A percentile compares a stretch with the other conserved stretches of the same genome.
These are phyloP conservation scores for Lacerta bilineata DNA, from an alignment of 2,797 vertebrate species.

Conservation along the genomic window DNA sequence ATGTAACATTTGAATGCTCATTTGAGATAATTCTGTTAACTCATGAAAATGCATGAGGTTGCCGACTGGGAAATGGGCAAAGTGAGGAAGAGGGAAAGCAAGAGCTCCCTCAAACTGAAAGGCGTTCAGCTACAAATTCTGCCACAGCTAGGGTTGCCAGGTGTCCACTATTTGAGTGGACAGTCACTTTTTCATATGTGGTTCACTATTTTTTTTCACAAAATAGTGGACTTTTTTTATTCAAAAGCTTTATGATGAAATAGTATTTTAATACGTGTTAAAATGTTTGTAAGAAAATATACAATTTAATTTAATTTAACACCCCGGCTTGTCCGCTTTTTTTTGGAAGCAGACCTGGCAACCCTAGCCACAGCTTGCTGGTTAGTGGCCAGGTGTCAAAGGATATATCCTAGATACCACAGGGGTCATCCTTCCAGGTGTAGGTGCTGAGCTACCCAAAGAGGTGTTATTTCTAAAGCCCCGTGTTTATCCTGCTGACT, in stretches of 20 bases:
- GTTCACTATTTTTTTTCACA: too few species aligned
- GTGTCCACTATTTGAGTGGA: too few species aligned
- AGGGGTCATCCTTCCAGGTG: constrained; percentile 3
- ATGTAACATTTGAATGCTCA: constrained; percentile 46
- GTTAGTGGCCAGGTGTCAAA: constrained; percentile 38
- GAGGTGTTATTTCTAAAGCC: background rate
- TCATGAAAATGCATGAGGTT: constrained; percentile 9
- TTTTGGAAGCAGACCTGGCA: too few species aligned
- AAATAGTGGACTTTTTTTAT: too few species aligned
- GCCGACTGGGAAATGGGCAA: background rate
- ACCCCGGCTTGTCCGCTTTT: too few species aligned
- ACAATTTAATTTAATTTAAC: too few species aligned
- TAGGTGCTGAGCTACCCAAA: background rate
- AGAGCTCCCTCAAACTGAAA: constrained; percentile 26
- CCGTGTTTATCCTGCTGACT: background rate
- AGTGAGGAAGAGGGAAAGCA: constrained; percentile 17
- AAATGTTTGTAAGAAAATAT: too few species aligned
- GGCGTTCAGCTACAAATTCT: background rate
- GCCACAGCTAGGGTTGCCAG: background rate
- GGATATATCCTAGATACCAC: background rate
- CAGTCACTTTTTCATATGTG: too few species aligned
- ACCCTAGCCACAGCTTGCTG: background rate
- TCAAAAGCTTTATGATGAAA: too few species aligned
- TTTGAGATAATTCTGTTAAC: constrained; percentile 54
- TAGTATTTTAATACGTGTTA: too few species aligned